Evolutionary conservation across 2,113 vertebrate genomes (phyloP).

Genomic region (Psophia crepitans): DNA sequence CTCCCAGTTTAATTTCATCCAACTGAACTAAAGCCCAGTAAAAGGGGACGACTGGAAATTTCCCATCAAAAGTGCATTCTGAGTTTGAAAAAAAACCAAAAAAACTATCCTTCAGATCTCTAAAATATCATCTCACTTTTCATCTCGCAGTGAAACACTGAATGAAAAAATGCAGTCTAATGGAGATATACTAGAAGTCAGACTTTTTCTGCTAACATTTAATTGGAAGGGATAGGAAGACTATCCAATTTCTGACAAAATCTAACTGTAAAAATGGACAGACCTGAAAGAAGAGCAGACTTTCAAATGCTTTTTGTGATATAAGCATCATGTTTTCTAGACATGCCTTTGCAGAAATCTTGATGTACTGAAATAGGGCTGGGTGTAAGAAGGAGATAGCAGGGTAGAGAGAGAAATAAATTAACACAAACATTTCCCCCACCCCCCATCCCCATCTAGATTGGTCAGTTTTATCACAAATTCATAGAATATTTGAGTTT

Average conservation of each 20-base stretch:
- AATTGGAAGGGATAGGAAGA: not conserved
- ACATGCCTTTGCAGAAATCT: not conserved
- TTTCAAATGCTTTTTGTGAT: not conserved
- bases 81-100: not conserved
- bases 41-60: not conserved
- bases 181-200: not conserved
- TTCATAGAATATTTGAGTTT: not conserved
- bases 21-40: not conserved
- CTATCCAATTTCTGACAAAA: not conserved
- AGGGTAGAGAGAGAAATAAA: not conserved
- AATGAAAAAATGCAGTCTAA: not conserved
- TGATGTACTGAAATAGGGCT: not conserved
- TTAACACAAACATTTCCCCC: too few species aligned
- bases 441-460: too few species aligned
- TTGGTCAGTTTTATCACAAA: not conserved
- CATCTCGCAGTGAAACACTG: not conserved
- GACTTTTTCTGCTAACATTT: not conserved
- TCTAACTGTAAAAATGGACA: not conserved
- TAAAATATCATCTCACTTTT: not conserved
- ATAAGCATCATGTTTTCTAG: not conserved
- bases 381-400: not conserved
- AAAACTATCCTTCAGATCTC: not conserved
- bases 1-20: not conserved
- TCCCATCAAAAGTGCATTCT: not conserved
- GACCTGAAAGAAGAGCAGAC: not conserved